phyloP scores from a whole-genome alignment of 2,888 invertebrate genomes.

The Diadromus collaris region DNA sequence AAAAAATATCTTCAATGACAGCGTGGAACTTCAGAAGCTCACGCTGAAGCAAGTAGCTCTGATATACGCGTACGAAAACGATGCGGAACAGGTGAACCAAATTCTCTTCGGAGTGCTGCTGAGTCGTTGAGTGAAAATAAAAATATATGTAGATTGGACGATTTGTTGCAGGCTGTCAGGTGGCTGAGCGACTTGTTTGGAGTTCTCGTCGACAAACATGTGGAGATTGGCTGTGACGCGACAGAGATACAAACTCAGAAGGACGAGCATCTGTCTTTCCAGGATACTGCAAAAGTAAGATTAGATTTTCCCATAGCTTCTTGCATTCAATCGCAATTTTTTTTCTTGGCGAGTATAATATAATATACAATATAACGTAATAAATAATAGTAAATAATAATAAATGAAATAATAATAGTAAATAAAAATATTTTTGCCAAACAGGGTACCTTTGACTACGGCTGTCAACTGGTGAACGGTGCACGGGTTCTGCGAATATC shows the following conservation, averaged over 20 bases:
- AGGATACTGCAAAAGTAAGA: conserved; percentile 84
- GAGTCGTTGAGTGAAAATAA: neutral
- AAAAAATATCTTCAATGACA: conserved; percentile 87
- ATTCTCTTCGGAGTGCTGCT: neutral
- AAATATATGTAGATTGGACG: neutral
- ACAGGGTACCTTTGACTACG: conserved; percentile 91
- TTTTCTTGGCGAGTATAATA: neutral
- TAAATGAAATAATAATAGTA: too few species aligned
- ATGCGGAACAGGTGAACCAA: conserved; percentile 84
- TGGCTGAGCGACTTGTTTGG: conserved; percentile 90
- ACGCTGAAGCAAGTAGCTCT: conserved; percentile 90
- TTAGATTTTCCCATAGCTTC: neutral
- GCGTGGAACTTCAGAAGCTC: conserved; percentile 88
- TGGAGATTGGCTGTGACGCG: conserved; percentile 87
- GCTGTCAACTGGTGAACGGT: conserved; percentile 89
- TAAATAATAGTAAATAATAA: neutral
- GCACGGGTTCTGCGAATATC: conserved; percentile 87
- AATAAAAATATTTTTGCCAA: conserved; percentile 59
- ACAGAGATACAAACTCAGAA: conserved; percentile 88
- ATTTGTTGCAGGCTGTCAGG: conserved; percentile 82
- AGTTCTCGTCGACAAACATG: conserved; percentile 86
- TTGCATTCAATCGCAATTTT: neutral
- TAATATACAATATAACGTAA: neutral
- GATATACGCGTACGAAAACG: conserved; percentile 88
- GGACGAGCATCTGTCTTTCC: conserved; percentile 88